A percentile compares a stretch with the other conserved stretches of the same genome.
Conservation (phyloP, 2,113 vertebrate genomes). For the Vulpes vulpes region DNA sequence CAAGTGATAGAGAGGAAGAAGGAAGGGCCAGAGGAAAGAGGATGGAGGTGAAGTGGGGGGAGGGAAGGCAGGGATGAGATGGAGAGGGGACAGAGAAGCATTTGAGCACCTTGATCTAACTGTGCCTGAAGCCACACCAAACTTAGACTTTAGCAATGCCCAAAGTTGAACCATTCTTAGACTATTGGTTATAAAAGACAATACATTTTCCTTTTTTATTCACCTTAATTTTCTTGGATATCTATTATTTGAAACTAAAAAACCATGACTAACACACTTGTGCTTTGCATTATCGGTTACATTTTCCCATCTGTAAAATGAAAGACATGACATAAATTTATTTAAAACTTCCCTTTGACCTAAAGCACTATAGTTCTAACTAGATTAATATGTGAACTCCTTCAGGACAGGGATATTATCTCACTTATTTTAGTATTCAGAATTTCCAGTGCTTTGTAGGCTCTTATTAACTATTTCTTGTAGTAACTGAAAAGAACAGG, state of each 20-base stretch:
- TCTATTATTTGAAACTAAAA: background rate
- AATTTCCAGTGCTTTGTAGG: background rate
- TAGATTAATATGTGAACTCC: background rate
- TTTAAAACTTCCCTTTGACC: background rate
- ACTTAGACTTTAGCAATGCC: background rate
- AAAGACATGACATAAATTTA: background rate
- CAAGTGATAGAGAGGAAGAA: background rate
- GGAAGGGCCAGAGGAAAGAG: background rate
- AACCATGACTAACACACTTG: background rate
- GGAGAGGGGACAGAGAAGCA: fast-evolving
- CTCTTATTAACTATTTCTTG: background rate
- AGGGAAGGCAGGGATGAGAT: fast-evolving
- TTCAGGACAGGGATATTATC: background rate
- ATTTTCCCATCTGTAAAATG: background rate
- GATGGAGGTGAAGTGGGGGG: fast-evolving
- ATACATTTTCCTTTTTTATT: background rate
- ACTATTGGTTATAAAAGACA: background rate
- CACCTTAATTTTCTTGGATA: background rate
- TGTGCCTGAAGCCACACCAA: background rate
- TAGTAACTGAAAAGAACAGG: background rate
- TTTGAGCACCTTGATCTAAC: background rate
- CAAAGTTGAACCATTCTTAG: background rate
- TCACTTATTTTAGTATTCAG: background rate
- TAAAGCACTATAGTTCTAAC: background rate
- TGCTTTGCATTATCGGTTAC: background rate